These are phyloP conservation scores for Dinoponera quadriceps DNA, from an alignment of 1,140 invertebrate species.

Conservation along the genomic window DNA sequence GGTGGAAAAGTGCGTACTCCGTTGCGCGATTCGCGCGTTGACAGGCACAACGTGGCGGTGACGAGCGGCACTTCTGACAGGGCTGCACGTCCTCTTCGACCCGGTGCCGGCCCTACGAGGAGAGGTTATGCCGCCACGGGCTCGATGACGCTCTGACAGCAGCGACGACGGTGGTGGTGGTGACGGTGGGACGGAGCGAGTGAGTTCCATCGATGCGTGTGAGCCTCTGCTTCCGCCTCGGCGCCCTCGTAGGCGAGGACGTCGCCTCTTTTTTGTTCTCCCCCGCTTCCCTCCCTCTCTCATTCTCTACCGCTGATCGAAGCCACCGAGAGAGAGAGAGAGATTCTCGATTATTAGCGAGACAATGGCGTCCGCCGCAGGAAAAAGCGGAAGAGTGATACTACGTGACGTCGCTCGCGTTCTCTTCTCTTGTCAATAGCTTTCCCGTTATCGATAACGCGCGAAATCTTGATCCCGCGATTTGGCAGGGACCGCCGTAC, in stretches of 20 bases:
- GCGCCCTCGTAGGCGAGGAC: conserved; percentile 28
- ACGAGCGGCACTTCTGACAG: conserved; percentile 30
- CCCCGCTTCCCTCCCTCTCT: not conserved
- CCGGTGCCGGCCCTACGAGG: conserved; percentile 12
- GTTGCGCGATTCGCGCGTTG: conserved; percentile 21
- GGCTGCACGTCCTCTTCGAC: conserved; percentile 41
- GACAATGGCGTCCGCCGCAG: conserved; percentile 27
- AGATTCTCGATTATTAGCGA: not conserved
- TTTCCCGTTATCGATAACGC: conserved; percentile 46
- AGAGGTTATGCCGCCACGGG: conserved; percentile 69
- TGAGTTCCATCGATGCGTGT: conserved; percentile 62
- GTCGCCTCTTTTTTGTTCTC: not conserved
- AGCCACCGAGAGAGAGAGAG: conserved; percentile 7
- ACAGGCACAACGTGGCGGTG: conserved; percentile 65
- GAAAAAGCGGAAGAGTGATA: conserved; percentile 49
- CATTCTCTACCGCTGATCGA: conserved; percentile 15
- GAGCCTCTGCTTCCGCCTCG: conserved; percentile 28
- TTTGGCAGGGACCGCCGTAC: not conserved
- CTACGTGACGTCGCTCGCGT: conserved; percentile 25
- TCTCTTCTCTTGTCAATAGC: conserved; percentile 8
- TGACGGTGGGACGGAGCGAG: conserved; percentile 70
- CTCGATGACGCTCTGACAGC: conserved; percentile 74
- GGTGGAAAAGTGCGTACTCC: not conserved
- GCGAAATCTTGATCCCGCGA: conserved; percentile 1
- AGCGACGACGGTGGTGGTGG: conserved; percentile 54